These are phyloP conservation scores for Orchestia grillus DNA, from an alignment of 1,140 invertebrate genomes.

Conservation along the genomic window DNA sequence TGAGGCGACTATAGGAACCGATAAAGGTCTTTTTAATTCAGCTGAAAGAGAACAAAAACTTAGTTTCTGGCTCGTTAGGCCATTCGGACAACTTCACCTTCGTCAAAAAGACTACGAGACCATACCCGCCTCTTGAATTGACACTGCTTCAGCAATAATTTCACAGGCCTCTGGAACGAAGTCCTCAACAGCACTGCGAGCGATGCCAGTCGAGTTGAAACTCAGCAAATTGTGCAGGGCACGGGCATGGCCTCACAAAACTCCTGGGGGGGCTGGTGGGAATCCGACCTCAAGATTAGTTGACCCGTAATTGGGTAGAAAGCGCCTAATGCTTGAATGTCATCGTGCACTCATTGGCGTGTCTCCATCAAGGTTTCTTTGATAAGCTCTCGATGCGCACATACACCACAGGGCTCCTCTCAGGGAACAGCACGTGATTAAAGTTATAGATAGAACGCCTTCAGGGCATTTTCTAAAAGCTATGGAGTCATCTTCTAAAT, in stretches of 20 bases:
- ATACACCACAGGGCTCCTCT: not conserved
- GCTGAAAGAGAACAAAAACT: too few relatives aligned
- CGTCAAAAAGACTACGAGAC: not conserved
- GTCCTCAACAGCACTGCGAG: not conserved
- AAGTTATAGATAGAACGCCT: not conserved
- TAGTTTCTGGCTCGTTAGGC: too few relatives aligned
- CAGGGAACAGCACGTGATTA: not conserved
- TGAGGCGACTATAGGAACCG: too few relatives aligned
- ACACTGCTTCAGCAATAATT: not conserved
- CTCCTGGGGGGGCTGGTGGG: too few relatives aligned
- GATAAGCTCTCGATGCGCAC: not conserved
- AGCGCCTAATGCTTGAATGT: not conserved
- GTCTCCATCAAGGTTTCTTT: not conserved
- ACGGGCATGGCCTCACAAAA: too few relatives aligned
- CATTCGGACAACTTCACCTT: too few relatives aligned
- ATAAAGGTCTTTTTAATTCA: too few relatives aligned
- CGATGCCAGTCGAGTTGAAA: not conserved
- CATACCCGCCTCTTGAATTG: not conserved
- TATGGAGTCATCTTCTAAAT: not conserved
- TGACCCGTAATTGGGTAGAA: not conserved
- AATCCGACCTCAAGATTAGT: not conserved
- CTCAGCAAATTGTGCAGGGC: not conserved
- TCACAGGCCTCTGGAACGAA: not conserved
- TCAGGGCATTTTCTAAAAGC: not conserved
- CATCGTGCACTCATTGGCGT: not conserved